These are phyloP conservation scores for Formica aserva DNA, from an alignment of 2,888 invertebrate genomes.

Conservation along the genomic window DNA sequence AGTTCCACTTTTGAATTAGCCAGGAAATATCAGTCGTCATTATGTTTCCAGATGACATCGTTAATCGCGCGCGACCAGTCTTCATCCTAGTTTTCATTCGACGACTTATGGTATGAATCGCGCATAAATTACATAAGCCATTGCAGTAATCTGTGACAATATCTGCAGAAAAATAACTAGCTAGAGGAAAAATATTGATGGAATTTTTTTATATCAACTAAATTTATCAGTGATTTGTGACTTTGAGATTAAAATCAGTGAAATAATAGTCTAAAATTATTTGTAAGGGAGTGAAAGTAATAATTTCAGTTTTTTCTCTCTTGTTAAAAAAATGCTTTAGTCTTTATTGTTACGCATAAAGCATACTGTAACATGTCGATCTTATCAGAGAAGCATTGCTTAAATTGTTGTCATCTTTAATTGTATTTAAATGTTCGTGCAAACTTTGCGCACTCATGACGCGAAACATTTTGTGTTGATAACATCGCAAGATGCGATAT, in stretches of 20 bases:
- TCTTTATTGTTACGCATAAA: not conserved
- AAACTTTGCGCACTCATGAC: not conserved
- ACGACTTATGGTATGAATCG: not conserved
- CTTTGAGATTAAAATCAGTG: not conserved
- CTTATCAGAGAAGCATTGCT: not conserved
- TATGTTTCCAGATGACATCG: not conserved
- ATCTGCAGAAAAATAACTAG: not conserved
- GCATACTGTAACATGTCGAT: not conserved
- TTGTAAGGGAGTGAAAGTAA: not conserved
- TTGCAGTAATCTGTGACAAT: not conserved
- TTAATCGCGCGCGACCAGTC: not conserved
- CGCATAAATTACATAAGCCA: not conserved
- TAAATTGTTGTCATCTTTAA: not conserved
- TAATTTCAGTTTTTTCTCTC: not conserved
- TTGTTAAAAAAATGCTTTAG: not conserved
- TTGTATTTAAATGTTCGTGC: not conserved
- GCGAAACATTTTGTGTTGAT: not conserved
- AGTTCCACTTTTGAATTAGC: conserved; percentile 46
- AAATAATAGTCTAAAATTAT: not conserved
- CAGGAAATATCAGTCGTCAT: conserved; percentile 27
- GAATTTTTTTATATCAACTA: not conserved
- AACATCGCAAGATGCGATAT: not conserved
- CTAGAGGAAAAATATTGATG: not conserved
- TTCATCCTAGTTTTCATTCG: not conserved
- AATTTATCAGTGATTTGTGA: not conserved